phyloP scores from a whole-genome alignment of 2,113 vertebrate species.

The Miniopterus natalensis region DNA sequence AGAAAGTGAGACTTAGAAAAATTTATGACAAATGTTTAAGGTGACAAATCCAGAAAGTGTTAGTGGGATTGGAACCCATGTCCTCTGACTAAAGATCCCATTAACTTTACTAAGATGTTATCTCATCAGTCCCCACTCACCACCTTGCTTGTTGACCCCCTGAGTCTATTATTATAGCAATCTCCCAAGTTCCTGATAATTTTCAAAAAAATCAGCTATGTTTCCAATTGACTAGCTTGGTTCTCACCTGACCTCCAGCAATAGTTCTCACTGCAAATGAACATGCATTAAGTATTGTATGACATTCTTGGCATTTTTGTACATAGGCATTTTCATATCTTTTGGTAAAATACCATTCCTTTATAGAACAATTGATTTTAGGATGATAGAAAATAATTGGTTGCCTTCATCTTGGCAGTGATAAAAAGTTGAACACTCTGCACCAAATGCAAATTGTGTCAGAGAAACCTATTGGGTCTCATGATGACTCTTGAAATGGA shows the following conservation, averaged over 20 bases:
- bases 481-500: not conserved
- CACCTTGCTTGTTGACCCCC: not conserved
- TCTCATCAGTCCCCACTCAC: no score
- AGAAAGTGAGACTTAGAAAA: not conserved
- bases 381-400: not conserved
- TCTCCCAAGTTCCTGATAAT: not conserved
- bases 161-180: no score
- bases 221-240: not conserved
- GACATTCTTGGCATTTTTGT: not conserved
- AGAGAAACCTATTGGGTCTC: not conserved
- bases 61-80: not conserved
- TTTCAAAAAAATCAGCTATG: not conserved
- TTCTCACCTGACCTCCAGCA: not conserved
- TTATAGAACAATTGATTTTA: not conserved
- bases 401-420: not conserved
- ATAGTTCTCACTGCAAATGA: not conserved
- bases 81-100: not conserved
- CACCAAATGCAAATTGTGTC: not conserved
- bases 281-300: not conserved
- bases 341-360: not conserved
- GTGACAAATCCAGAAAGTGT: not conserved
- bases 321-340: not conserved
- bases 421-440: not conserved
- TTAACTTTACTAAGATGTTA: fast-evolving
- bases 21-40: not conserved